These are phyloP conservation scores for Noctua comes DNA, from an alignment of 2,888 invertebrate genomes.

Conservation along the genomic window DNA sequence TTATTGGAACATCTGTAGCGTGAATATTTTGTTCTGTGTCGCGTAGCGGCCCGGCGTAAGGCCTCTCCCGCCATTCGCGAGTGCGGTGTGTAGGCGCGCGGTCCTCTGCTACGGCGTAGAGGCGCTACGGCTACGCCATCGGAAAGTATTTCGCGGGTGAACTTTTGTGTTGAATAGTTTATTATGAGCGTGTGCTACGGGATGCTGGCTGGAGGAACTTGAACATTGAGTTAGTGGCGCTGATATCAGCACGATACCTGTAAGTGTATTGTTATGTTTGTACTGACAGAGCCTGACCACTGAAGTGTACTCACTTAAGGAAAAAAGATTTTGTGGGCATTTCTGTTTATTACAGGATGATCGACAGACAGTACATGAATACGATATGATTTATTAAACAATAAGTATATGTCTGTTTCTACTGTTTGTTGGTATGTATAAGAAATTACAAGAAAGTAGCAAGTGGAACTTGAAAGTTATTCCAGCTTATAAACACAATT, in stretches of 20 bases:
- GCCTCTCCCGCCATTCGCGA: slow-evolving; percentile 78
- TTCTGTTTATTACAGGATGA: neutral
- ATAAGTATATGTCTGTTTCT: neutral
- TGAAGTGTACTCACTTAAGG: neutral
- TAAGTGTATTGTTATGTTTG: slow-evolving; percentile 50
- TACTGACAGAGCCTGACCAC: slow-evolving; percentile 1
- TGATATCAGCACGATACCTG: slow-evolving; percentile 19
- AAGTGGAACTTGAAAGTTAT: neutral
- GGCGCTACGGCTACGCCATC: slow-evolving; percentile 70
- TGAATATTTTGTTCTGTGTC: slow-evolving; percentile 61
- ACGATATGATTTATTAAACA: neutral
- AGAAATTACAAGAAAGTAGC: neutral
- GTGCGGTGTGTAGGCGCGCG: slow-evolving; percentile 78
- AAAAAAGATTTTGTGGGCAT: neutral
- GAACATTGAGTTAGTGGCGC: slow-evolving; percentile 46
- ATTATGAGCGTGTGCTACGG: slow-evolving; percentile 64
- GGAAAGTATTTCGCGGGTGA: slow-evolving; percentile 75
- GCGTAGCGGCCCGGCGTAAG: slow-evolving; percentile 31
- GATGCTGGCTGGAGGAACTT: slow-evolving; percentile 64
- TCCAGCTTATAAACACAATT: neutral
- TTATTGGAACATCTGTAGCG: slow-evolving; percentile 52
- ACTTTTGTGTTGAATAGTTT: slow-evolving; percentile 67
- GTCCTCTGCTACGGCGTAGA: slow-evolving; percentile 79
- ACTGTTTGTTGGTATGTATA: neutral
- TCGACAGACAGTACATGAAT: neutral